Percentiles rank a stretch among this genome's conserved stretches.
Evolutionary conservation across 2,888 invertebrate genomes (phyloP).

Genomic region (Sipunculus nudus): DNA sequence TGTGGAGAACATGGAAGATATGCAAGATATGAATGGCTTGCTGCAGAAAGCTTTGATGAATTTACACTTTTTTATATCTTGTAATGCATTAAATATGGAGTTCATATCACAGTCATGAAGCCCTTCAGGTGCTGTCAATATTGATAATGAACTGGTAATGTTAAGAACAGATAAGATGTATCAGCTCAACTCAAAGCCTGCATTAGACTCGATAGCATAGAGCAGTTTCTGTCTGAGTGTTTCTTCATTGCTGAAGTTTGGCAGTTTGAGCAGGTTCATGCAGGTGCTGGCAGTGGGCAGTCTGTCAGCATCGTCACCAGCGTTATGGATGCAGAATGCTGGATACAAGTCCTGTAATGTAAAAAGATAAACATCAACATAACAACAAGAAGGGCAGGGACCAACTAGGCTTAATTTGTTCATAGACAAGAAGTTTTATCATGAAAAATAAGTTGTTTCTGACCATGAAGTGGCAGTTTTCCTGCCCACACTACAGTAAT

Average conservation of each 20-base stretch:
- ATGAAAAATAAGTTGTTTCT: too few species aligned
- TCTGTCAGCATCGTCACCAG: slow-evolving; percentile 80
- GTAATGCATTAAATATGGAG: too few species aligned
- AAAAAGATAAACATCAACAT: neutral
- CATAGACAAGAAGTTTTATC: slow-evolving; percentile 1
- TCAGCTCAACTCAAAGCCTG: slow-evolving; percentile 88
- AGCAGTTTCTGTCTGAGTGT: slow-evolving; percentile 83
- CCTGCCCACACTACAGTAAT: too few species aligned
- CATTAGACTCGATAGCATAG: slow-evolving; percentile 93
- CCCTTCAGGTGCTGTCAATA: too few species aligned
- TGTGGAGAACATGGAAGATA: too few species aligned
- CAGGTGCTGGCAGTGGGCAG: slow-evolving; percentile 98
- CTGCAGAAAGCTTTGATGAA: too few species aligned
- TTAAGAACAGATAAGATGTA: too few species aligned
- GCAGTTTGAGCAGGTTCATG: slow-evolving; percentile 96
- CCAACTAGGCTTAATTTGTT: neutral
- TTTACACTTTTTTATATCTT: too few species aligned
- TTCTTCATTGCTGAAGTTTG: slow-evolving; percentile 83
- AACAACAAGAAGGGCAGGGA: neutral
- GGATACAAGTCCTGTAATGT: slow-evolving; percentile 86
- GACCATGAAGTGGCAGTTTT: too few species aligned
- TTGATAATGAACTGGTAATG: too few species aligned
- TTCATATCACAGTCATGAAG: too few species aligned
- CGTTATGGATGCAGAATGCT: slow-evolving; percentile 94
- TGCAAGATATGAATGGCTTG: too few species aligned